Percentiles rank a stretch among this genome's conserved stretches.
Conservation (phyloP, 2,888 invertebrate genomes). For the Elysia crispata region DNA sequence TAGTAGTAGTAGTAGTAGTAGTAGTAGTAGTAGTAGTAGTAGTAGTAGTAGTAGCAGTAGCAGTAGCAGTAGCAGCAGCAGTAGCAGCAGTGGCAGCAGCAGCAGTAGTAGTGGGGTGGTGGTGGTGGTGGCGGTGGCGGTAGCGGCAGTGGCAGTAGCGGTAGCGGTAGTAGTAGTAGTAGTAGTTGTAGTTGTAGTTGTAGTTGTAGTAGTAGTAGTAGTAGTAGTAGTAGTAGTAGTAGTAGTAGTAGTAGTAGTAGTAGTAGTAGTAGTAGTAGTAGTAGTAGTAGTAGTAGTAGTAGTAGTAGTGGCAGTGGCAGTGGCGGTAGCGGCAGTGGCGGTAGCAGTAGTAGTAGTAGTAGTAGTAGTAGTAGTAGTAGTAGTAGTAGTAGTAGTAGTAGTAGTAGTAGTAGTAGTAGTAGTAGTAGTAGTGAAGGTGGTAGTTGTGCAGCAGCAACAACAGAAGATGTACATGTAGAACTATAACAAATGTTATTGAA, state of each 20-base stretch:
- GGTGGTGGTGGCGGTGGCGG: no score
- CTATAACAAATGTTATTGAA: no score
- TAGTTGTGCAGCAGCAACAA: no score
- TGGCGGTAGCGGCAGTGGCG: background rate
- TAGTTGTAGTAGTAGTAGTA: no score
- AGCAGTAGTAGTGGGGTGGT: no score
- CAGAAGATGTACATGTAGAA: no score
- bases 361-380: background rate
- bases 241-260: background rate
- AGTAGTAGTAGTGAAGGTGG: no score
- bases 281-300: conserved; percentile 9
- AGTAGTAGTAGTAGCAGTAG: background rate
- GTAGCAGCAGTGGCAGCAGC: background rate
- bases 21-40: background rate
- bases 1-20: conserved; percentile 9
- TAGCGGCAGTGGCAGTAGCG: conserved; percentile 23
- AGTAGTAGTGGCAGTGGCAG: background rate
- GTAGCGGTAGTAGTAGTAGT: conserved; percentile 3
- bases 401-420: conserved; percentile 9
- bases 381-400: conserved; percentile 9
- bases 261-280: background rate
- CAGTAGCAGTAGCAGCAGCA: background rate
- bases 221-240: conserved; percentile 9
- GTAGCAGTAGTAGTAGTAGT: background rate
- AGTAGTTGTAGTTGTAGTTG: background rate